These are phyloP conservation scores for Pristionchus mayeri DNA, from an alignment of 2,888 invertebrate species.

Conservation along the genomic window DNA sequence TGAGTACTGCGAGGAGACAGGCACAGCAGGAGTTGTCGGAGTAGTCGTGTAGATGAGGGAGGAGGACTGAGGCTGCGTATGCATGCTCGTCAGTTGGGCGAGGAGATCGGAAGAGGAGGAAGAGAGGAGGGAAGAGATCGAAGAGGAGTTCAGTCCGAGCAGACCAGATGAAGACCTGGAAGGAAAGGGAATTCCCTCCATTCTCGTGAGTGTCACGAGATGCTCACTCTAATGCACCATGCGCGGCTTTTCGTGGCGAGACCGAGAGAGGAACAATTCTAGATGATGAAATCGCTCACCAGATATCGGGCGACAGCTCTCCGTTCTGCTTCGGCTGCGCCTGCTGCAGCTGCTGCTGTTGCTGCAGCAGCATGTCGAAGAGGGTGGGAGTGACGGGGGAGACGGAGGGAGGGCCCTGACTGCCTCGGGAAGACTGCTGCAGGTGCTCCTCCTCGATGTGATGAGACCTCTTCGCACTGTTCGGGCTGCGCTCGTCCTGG, in stretches of 20 bases:
- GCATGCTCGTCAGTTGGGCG: conserved; percentile 33
- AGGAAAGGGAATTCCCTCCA: background rate
- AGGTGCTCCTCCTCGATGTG: conserved; percentile 20
- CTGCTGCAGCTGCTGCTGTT: conserved; percentile 42
- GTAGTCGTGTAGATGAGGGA: conserved; percentile 46
- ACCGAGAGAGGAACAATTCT: too few relatives aligned
- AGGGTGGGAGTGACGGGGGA: conserved; percentile 45
- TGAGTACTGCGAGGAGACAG: background rate
- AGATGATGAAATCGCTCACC: background rate
- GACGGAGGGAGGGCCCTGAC: background rate
- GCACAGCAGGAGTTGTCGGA: background rate
- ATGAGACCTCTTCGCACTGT: conserved; percentile 11
- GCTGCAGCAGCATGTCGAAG: conserved; percentile 41
- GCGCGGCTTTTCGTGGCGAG: too few relatives aligned
- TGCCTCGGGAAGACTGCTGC: background rate
- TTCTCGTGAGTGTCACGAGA: too few relatives aligned
- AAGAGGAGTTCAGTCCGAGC: background rate
- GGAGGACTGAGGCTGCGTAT: conserved; percentile 9
- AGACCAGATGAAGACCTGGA: conserved; percentile 28
- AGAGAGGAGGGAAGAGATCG: conserved; percentile 11
- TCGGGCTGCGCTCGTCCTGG: conserved; percentile 14
- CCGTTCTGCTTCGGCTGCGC: background rate
- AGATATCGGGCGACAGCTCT: background rate
- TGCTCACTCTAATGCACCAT: too few relatives aligned
- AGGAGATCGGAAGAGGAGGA: conserved; percentile 22